Conservation (phyloP, 92 coral and sea anemone genomes). For the Bergia puertoricense region DNA sequence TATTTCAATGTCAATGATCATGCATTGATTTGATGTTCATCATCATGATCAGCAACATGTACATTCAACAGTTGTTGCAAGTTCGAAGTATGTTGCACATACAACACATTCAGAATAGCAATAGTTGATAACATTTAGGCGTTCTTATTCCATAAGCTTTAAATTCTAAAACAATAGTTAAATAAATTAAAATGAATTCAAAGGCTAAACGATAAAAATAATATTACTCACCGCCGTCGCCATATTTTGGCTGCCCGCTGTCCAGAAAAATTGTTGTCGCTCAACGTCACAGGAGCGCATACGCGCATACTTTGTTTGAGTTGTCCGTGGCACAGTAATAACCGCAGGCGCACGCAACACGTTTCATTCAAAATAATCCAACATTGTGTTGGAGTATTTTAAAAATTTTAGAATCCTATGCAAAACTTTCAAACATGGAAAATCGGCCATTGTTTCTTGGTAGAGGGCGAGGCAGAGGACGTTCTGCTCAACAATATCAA, state of each 20-base stretch:
- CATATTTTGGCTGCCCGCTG: conserved; percentile 19
- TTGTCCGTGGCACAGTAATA: neutral
- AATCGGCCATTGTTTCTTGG: conserved; percentile 88
- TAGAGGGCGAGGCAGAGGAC: conserved; percentile 94
- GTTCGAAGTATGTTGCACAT: no score
- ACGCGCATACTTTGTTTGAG: neutral
- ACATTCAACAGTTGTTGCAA: no score
- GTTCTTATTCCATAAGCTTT: no score
- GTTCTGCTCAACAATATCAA: conserved; percentile 30
- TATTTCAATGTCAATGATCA: neutral
- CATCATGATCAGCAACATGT: no score
- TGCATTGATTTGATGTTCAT: no score
- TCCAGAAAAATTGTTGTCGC: neutral
- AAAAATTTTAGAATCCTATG: neutral
- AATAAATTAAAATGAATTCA: neutral
- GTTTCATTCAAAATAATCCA: neutral
- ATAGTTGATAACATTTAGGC: no score
- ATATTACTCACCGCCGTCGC: neutral
- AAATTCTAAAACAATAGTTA: no score
- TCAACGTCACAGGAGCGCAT: neutral
- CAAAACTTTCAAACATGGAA: conserved; percentile 47
- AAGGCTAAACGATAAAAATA: neutral
- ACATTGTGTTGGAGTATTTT: neutral
- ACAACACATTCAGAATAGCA: neutral
- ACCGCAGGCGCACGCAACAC: conserved; percentile 15